Evolutionary conservation across 2,113 vertebrate species (phyloP).

Genomic region (Cygnus buccinator): DNA sequence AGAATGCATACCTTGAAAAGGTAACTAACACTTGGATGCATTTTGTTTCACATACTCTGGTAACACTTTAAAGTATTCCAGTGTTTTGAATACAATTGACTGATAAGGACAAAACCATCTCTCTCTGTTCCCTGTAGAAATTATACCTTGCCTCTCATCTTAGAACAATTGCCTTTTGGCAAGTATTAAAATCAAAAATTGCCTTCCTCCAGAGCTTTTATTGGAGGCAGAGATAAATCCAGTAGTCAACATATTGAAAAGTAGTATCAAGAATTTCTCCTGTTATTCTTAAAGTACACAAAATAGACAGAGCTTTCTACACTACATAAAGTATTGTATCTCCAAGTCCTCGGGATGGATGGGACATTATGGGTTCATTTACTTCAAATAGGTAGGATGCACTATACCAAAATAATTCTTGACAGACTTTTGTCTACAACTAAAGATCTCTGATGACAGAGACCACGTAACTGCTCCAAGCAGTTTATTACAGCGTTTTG

Average conservation of each 20-base stretch:
- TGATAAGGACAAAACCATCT: background rate
- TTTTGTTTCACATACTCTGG: background rate
- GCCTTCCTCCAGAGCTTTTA: background rate
- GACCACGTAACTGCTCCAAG: conserved; percentile 18
- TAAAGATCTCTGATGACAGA: conserved; percentile 27
- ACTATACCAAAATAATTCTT: background rate
- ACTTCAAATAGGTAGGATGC: background rate
- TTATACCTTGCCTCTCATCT: background rate
- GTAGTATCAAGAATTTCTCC: background rate
- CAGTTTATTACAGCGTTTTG: background rate
- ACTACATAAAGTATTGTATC: background rate
- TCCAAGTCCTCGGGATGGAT: background rate
- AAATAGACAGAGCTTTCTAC: background rate
- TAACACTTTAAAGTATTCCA: background rate
- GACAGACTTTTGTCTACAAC: conserved; percentile 35
- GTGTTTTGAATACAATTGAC: background rate
- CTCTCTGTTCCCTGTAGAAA: background rate
- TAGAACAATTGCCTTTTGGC: background rate
- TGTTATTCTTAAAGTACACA: background rate
- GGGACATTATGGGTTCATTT: background rate
- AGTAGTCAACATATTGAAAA: background rate
- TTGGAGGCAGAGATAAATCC: background rate
- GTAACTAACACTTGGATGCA: background rate
- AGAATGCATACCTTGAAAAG: background rate
- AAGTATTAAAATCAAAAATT: background rate